Conservation (phyloP, 2,888 invertebrate species). For the Colletes collaris region DNA sequence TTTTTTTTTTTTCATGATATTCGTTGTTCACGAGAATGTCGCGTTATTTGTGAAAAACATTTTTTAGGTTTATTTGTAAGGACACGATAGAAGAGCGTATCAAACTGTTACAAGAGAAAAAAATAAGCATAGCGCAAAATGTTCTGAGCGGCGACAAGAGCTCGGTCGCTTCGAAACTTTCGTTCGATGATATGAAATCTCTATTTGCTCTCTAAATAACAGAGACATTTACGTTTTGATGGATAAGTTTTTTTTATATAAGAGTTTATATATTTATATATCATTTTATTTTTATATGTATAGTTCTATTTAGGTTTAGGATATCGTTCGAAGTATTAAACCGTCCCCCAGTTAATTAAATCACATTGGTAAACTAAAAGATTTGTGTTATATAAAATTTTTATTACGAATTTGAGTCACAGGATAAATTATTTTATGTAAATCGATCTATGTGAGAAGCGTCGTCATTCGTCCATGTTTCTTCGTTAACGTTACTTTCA, state of each 20-base stretch:
- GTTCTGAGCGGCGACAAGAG: conserved; percentile 90
- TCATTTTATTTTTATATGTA: too few species aligned
- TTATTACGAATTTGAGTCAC: neutral
- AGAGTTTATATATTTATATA: too few species aligned
- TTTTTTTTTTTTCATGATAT: neutral
- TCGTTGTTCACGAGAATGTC: neutral
- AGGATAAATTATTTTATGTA: conserved; percentile 21
- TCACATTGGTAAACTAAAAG: neutral
- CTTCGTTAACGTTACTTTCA: conserved; percentile 1
- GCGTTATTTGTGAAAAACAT: neutral
- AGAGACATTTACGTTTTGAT: too few species aligned
- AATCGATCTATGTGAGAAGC: conserved; percentile 17
- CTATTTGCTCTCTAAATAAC: conserved; percentile 84
- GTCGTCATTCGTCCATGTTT: conserved; percentile 51
- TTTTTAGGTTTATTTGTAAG: conserved; percentile 89
- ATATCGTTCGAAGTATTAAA: too few species aligned
- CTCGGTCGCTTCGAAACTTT: conserved; percentile 87
- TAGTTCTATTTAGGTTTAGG: too few species aligned
- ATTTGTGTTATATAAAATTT: conserved; percentile 6
- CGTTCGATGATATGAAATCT: conserved; percentile 91
- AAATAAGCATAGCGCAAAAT: conserved; percentile 90
- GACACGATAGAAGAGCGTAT: conserved; percentile 96
- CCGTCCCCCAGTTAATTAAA: neutral
- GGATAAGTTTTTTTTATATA: too few species aligned
- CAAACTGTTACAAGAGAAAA: conserved; percentile 90